Evolutionary conservation across 2,888 invertebrate species (phyloP).

Genomic region (Eubasilissa splendida): DNA sequence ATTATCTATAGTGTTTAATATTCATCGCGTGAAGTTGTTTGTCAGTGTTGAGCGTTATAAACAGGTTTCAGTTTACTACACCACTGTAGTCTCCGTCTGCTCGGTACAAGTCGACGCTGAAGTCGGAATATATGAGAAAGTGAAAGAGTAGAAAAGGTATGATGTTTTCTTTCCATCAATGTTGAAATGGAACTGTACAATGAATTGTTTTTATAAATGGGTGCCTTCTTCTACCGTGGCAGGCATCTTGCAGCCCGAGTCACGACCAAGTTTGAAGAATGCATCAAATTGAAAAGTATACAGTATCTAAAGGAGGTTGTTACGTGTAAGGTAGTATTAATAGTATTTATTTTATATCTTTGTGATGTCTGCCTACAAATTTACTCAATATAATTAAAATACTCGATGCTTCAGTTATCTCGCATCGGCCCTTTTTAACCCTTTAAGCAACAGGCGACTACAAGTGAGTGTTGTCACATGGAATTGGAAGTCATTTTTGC

Average conservation of each 20-base stretch:
- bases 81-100: slow-evolving; percentile 18
- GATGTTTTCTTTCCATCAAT: too few species aligned
- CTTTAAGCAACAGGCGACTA: not conserved
- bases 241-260: not conserved
- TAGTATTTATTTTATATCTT: slow-evolving; percentile 10
- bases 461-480: too few species aligned
- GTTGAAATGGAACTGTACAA: too few species aligned
- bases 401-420: not conserved
- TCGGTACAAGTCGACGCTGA: not conserved
- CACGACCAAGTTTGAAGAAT: slow-evolving; percentile 2
- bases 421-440: not conserved
- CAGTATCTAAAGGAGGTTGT: too few species aligned
- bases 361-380: not conserved
- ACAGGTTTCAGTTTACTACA: slow-evolving; percentile 40
- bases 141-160: too few species aligned
- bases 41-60: slow-evolving; percentile 43
- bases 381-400: slow-evolving; percentile 15
- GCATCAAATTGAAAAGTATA: slow-evolving; percentile 15
- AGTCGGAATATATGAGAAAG: too few species aligned
- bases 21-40: slow-evolving; percentile 48
- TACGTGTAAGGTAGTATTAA: not conserved
- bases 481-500: too few species aligned
- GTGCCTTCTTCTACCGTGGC: too few species aligned
- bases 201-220: too few species aligned
- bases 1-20: slow-evolving; percentile 49